Base-by-base conservation (phyloP, 1,140 invertebrate genomes). In the Nylanderia fulva region DNA sequence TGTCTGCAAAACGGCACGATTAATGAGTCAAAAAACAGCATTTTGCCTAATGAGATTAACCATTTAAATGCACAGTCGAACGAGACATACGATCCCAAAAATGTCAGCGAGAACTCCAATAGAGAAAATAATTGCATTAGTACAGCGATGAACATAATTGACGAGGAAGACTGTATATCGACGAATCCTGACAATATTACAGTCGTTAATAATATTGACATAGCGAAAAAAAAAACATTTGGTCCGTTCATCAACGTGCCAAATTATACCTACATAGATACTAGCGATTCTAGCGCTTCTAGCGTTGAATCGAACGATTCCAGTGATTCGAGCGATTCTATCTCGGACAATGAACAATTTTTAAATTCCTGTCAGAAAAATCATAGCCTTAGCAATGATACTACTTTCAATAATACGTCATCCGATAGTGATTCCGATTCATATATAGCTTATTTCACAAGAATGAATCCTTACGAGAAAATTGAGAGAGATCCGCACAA, bases 381-480 rank as follows among this genome's bases (percentile, higher is more conserved):
- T 24, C n/a, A 29, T 0, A 87, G 71, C 27, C 63, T 29, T 11
- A 60, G 42, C 15, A 75, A 69, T 18, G 79, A 71, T n/a, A 56
- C 56, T 7, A 86, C 33, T 0, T 54, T 85, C 7, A 85, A 86
- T 18, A 72, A 79, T 7, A 87, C 89, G 2, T 90, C 91, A 0
- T 89, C 88, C 0, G 91, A 90, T 27, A 90, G 86, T 7, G 90
- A 87, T 39, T 94, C 93, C 2, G 93, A 93, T 18, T 94, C 93
- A 2, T 94, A 93, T 52, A 33, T 93, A 7, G 92, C 90, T 1
- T 93, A 94, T 68, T 94, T 93, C 0, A 93, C 91, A 0, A 91
- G 92, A 3, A 39, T 92, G 3, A 93, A 93, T 75, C 82, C 88
- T 39, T 68, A 83, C 58, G 89, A 45, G 82, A 92, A 69, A 86